Percentiles rank a stretch among this genome's conserved stretches.
These are phyloP conservation scores for Phodopus roborovskii DNA, from an alignment of 2,113 vertebrate species.

Conservation along the genomic window DNA sequence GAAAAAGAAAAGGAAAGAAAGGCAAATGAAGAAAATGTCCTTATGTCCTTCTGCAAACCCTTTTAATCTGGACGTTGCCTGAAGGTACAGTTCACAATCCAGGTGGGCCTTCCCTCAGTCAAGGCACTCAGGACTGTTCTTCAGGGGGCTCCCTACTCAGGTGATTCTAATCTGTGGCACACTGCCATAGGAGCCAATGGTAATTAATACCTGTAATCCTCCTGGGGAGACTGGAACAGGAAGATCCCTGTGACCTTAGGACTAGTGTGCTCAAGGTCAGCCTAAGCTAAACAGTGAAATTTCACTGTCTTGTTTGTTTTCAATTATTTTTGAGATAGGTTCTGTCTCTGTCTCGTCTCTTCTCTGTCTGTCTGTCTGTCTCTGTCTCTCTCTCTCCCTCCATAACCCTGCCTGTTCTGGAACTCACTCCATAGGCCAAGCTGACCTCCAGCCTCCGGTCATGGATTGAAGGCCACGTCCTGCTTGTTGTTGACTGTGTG, in stretches of 20 bases:
- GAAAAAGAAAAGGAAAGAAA: too few species aligned
- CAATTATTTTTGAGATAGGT: not conserved
- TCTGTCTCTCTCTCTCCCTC: not conserved
- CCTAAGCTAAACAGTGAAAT: too few species aligned
- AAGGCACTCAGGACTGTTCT: not conserved
- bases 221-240: not conserved
- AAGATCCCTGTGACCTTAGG: not conserved
- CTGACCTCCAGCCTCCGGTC: not conserved
- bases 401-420: not conserved
- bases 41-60: not conserved
- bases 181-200: not conserved
- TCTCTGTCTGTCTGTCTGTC: not conserved
- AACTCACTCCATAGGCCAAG: not conserved
- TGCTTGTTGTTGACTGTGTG: not conserved
- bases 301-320: not conserved
- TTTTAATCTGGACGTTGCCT: not conserved
- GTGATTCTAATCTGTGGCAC: not conserved
- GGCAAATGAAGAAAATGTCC: not conserved
- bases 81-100: not conserved
- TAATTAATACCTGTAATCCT: not conserved
- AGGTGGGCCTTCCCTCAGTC: not conserved
- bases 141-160: not conserved
- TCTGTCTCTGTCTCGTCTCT: not conserved
- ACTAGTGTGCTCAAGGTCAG: not conserved
- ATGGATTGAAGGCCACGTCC: not conserved